These are phyloP conservation scores for Carettochelys insculpta DNA, from an alignment of 2,113 vertebrate species.

Conservation along the genomic window DNA sequence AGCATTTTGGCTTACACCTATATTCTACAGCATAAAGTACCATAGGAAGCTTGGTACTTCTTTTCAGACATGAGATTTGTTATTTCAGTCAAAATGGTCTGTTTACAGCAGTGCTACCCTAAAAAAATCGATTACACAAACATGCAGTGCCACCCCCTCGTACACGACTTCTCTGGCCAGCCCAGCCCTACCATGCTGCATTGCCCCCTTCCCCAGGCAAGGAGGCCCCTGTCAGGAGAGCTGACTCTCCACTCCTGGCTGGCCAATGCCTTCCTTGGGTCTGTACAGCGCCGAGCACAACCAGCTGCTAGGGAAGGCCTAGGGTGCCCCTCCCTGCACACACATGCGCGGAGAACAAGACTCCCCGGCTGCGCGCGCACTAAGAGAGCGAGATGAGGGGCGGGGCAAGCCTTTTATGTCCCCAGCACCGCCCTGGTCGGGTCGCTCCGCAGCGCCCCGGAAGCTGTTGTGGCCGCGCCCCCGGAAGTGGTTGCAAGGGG, in stretches of 20 bases:
- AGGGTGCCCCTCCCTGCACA: no score
- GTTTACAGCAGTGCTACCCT: not conserved
- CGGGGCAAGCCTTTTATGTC: not conserved
- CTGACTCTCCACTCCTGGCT: no score
- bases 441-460: not conserved
- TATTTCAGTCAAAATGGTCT: not conserved
- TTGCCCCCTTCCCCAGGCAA: no score
- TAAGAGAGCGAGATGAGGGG: no score
- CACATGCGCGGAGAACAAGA: no score
- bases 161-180: not conserved
- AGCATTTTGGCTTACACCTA: not conserved
- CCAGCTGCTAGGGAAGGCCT: accelerated
- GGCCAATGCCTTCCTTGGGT: no score
- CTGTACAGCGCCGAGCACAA: not conserved
- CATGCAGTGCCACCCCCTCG: not conserved
- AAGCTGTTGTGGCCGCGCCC: not conserved
- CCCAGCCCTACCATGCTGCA: no score
- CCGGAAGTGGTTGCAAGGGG: no score
- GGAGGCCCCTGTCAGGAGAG: not conserved
- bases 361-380: no score
- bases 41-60: not conserved
- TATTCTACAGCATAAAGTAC: not conserved
- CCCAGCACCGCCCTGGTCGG: not conserved
- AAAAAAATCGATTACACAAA: not conserved
- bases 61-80: not conserved